Base-by-base conservation (phyloP, 2,888 invertebrate genomes). In the Ceramica pisi region DNA sequence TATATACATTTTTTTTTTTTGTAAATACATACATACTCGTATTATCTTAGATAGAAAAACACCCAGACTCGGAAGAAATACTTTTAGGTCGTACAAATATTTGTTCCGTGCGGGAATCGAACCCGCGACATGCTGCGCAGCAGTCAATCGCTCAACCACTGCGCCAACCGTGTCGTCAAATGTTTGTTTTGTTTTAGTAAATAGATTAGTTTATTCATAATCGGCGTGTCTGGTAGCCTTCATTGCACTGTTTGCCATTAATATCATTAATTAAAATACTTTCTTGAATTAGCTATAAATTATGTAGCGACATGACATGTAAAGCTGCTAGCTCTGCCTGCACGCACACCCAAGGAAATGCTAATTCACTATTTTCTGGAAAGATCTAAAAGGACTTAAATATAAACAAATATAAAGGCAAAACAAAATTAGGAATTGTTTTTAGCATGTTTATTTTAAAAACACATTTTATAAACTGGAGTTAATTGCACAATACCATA, bases 271-370 rank as follows among this genome's bases (percentile, higher is more conserved):
- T 74, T 78, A 74, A 82, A 75, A 70, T 76, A 55, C 71, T 67
- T 76, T 70, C 71, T 62, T 55, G 66, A 72, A 73, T 68, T 55
- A 65, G 26, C 70, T 74, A 83, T 77, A 76, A 78, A 81, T 83
- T 78, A 77, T 81, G 74, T 75, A 78, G 46, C 48, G 50, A 62
- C 83, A 71, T 83, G 75, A 62, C 71, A 78, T 68, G 64, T 75
- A 71, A 70, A 81, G 70, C 61, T 83, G 69, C 62, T 70, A 63
- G 55, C 65, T 67, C 59, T 56, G 59, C 71, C 55, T 67, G 66
- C 79, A 83, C 75, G 77, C 83, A 79, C 73, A 70, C 64, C 66
- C 71, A 59, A 44, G 51, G 60, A 74, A 79, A 83, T 79, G 77
- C 67, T 67, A 67, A 83, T 81, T 65, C 51, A 38, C 50, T 71